These are phyloP conservation scores for Enhydra lutris DNA, from an alignment of 2,113 vertebrate species.

Conservation along the genomic window DNA sequence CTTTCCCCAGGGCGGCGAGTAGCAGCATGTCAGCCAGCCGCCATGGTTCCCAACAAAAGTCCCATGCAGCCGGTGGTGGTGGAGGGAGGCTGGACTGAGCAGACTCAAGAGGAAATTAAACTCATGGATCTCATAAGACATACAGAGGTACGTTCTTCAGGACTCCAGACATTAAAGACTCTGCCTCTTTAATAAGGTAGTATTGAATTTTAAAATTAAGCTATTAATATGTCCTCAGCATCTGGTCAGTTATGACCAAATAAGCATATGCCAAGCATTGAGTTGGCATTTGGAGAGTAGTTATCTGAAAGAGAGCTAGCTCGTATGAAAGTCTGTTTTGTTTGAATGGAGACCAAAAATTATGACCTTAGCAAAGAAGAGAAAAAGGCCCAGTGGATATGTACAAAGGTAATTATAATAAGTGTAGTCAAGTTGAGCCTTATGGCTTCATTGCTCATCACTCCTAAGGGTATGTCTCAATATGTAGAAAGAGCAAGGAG, in stretches of 20 bases:
- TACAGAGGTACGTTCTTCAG: constrained; percentile 52
- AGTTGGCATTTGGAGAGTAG: constrained; percentile 54
- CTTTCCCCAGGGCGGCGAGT: constrained; percentile 52
- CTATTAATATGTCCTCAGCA: constrained; percentile 25
- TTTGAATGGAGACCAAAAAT: constrained; percentile 72
- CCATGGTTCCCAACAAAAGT: constrained; percentile 52
- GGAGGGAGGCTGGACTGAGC: constrained; percentile 70
- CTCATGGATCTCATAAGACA: constrained; percentile 62
- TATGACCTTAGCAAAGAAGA: constrained; percentile 63
- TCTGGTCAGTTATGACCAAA: constrained; percentile 42
- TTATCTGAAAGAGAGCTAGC: constrained; percentile 33
- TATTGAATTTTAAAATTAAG: constrained; percentile 48
- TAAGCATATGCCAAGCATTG: constrained; percentile 12
- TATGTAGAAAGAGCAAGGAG: constrained; percentile 67
- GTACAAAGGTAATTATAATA: constrained; percentile 64
- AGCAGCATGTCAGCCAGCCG: constrained; percentile 28
- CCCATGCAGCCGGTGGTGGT: constrained; percentile 45
- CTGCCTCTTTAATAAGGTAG: neutral
- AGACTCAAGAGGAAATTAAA: constrained; percentile 67
- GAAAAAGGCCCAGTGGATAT: constrained; percentile 55
- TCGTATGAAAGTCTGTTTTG: constrained; percentile 59
- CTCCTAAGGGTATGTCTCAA: constrained; percentile 64
- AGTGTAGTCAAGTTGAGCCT: constrained; percentile 61
- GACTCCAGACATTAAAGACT: constrained; percentile 11
- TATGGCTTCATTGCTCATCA: constrained; percentile 59